Evolutionary conservation across 1,140 invertebrate genomes (phyloP), one percentile per base, ranked within the genome.

Genomic region (Aphis gossypii): DNA sequence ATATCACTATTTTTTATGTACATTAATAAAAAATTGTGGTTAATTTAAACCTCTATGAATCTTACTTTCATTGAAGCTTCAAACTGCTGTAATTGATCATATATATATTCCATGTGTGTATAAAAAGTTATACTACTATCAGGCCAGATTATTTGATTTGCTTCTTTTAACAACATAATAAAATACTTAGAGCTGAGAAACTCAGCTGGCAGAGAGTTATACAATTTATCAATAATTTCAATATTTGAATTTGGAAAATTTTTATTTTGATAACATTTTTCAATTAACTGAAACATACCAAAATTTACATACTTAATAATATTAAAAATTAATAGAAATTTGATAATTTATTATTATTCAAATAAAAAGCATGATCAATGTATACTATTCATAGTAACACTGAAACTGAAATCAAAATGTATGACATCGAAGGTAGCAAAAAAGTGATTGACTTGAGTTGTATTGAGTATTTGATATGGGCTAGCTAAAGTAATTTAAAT

Each of bases 201-300:
- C 30, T 93, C 92, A 54, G n/a, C 41, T 30, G 92, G 92, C 2
- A 93, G 30, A 41, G 92, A 93, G 41, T 93, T 86, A 54, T 84
- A 93, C 25, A 93, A 86, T n/a, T 83, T 51, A 54, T 93, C 48
- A 54, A 93, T 56, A 7, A 21, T 7, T 20, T 86, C 48, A 93
- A 93, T 86, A 20, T 86, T 93, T 93, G 48, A 86, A 38, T 93
- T 86, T 41, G 92, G 38, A 93, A 93, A 93, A 54, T 93, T 56
- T 38, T 9, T 38, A 46, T 93, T 93, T 41, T 86, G 1, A 44
- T 83, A 84, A 84, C 92, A 93, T 86, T 93, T 93, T 38, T 86
- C 35, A 38, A 93, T 93, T 18, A 93, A 30, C 92, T 93, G 14
- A 84, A 93, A 93, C n/a, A 93, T 51, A 92, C 20, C 20, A 76